Percentiles rank a stretch among this genome's conserved stretches.
Evolutionary conservation across 2,113 vertebrate species (phyloP).

Genomic region (Oriolus oriolus): DNA sequence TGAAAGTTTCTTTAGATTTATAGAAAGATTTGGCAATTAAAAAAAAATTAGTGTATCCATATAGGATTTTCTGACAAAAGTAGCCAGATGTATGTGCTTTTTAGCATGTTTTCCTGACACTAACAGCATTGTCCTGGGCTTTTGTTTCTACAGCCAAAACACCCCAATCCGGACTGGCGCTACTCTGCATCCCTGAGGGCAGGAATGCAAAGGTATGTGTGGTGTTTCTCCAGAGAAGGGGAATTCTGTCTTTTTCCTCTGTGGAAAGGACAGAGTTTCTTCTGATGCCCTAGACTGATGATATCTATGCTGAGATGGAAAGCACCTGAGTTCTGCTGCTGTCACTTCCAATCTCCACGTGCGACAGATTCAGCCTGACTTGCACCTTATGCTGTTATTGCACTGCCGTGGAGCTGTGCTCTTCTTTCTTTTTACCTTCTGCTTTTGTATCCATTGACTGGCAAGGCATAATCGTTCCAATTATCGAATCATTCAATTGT

Average conservation of each 20-base stretch:
- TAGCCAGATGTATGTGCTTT: neutral
- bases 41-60: neutral
- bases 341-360: neutral
- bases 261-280: neutral
- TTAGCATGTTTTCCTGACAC: neutral
- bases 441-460: neutral
- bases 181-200: conserved; percentile 96
- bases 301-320: neutral
- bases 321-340: conserved; percentile 5
- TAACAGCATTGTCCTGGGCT: conserved; percentile 57
- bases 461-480: neutral
- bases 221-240: neutral
- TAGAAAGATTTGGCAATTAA: neutral
- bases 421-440: neutral
- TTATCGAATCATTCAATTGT: conserved; percentile 21
- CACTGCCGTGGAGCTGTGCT: neutral
- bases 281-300: neutral
- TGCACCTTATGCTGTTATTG: neutral
- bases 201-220: conserved; percentile 93
- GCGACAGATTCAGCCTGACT: neutral
- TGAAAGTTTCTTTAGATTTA: neutral
- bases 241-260: neutral
- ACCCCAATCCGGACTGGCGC: conserved; percentile 90
- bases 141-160: conserved; percentile 87
- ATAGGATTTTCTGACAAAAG: neutral